Evolutionary conservation across 2,797 vertebrate species (phyloP).

Genomic region (Premnoplex brunnescens): DNA sequence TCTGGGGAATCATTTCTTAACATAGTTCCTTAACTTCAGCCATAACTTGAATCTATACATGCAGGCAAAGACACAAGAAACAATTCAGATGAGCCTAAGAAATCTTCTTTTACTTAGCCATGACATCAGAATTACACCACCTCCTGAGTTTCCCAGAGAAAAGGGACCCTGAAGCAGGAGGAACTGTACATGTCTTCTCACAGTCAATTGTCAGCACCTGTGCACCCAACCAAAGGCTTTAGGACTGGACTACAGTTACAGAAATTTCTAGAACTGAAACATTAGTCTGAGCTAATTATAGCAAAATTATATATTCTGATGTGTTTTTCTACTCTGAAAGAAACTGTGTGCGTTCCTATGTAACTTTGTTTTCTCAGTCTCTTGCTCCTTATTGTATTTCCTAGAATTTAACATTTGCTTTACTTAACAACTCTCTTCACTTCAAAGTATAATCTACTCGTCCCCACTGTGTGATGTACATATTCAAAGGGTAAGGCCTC

Average conservation of each 20-base stretch:
- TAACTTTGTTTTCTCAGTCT: neutral
- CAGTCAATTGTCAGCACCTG: neutral
- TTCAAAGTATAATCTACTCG: neutral
- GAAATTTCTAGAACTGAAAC: neutral
- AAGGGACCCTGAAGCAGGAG: neutral
- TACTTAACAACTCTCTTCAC: neutral
- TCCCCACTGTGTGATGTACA: neutral
- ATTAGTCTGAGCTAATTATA: neutral
- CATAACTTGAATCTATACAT: neutral
- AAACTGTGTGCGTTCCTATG: neutral
- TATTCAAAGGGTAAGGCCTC: neutral
- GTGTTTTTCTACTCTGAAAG: neutral
- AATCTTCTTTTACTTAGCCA: neutral
- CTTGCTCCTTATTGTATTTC: neutral
- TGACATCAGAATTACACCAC: neutral
- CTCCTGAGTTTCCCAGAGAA: neutral
- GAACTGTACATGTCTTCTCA: neutral
- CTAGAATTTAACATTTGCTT: neutral
- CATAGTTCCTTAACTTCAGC: neutral
- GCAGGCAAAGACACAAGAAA: neutral
- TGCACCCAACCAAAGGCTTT: neutral
- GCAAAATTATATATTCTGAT: neutral
- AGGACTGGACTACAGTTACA: neutral
- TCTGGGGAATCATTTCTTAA: neutral
- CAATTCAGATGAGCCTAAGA: neutral